Evolutionary conservation across 1,140 invertebrate genomes (phyloP), one percentile per base, ranked within the genome.

Genomic region (Coelopa frigida): DNA sequence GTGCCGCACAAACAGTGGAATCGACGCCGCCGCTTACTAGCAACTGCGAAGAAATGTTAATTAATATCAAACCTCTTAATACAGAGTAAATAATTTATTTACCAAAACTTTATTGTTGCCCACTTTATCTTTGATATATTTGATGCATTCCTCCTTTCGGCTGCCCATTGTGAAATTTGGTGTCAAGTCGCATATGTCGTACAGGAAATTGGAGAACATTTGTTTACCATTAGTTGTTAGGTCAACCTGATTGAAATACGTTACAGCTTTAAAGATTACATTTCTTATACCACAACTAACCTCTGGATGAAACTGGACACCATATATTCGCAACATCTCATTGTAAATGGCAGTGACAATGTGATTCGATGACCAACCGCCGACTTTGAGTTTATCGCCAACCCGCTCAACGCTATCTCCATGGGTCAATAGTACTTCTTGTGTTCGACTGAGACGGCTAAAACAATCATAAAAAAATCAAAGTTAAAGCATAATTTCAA

Each of bases 291-390:
- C 27, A 29, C n/a, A 29, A 29, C 27, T 29, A 8, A 29, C 27
- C 75, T 91, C 91, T 1, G 93, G 93, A 72, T 99, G 96, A 74
- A 99, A 99, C 74, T 99, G 96, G 36, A 99, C 85, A 18, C 96
- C 96, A 68, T 96, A 99, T 22, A 98, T 78, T 39, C 86, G 82
- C 61, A 85, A 74, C 61, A 90, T 86, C 56, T 97, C 92, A 73
- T 92, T 94, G 41, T 86, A 85, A 62, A 99, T 93, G 29, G 85
- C 94, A 18, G 90, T 86, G 4, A 78, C 72, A 56, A 94, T 78
- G 53, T 91, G 81, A 60, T 84, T 84, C 12, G 84, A 80, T 36
- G 90, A 95, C 58, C 82, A 81, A 31, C 88, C 94, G 48, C 87
- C 84, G 20, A 84, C 76, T 58, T 83, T 82, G 68, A 97, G 92